Percentiles rank a stretch among this genome's conserved stretches.
Conservation (phyloP, 2,113 vertebrate genomes). For the Saiga tatarica region DNA sequence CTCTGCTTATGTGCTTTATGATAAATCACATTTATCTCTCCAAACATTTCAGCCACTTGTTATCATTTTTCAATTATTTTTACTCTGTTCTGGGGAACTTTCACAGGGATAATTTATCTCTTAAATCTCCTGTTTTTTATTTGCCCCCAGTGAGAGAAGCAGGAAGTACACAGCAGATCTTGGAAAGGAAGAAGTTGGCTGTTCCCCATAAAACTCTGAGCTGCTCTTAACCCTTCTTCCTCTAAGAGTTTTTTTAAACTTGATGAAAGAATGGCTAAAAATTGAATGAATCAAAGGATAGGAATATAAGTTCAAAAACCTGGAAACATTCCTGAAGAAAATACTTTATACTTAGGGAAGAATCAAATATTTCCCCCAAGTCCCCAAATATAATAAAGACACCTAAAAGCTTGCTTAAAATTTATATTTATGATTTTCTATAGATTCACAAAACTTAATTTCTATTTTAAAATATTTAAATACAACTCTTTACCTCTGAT, state of each 20-base stretch:
- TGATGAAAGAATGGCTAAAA: constrained; percentile 31
- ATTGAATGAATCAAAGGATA: constrained; percentile 35
- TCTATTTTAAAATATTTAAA: constrained; percentile 27
- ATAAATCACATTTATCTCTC: constrained; percentile 72
- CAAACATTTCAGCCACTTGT: constrained; percentile 68
- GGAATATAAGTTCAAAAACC: constrained; percentile 16
- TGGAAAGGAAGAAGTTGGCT: constrained; percentile 54
- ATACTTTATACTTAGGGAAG: not conserved
- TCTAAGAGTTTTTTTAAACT: not conserved
- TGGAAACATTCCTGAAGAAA: constrained; percentile 20
- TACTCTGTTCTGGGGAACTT: constrained; percentile 57
- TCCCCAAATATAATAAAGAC: not conserved
- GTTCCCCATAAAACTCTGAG: constrained; percentile 1
- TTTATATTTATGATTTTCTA: constrained; percentile 5
- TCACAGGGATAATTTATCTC: constrained; percentile 69
- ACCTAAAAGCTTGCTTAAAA: not conserved
- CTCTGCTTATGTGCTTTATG: constrained; percentile 44
- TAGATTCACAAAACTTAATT: constrained; percentile 9
- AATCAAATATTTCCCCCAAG: not conserved
- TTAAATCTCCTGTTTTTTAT: constrained; percentile 69
- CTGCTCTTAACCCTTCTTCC: not conserved
- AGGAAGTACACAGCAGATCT: constrained; percentile 44
- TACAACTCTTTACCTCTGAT: not conserved
- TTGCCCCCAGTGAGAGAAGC: constrained; percentile 61
- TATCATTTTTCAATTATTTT: constrained; percentile 72